Base-by-base conservation (phyloP, 2,113 vertebrate genomes). In the human region DNA sequence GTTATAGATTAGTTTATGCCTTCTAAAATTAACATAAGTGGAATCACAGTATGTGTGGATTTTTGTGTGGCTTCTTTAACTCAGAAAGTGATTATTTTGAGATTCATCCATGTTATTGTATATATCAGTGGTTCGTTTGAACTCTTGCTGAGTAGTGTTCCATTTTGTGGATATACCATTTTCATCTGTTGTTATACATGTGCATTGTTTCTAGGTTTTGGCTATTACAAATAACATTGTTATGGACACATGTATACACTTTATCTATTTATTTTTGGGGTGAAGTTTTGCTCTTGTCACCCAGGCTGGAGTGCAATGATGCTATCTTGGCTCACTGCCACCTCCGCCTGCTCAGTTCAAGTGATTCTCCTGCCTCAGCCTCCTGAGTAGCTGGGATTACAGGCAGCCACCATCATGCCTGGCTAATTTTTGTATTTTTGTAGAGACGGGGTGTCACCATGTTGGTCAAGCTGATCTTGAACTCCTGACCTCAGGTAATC, bases 21-120 rank as follows among this genome's bases (percentile, higher is more conserved):
- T 85, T 81, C 64, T 22, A 17, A 72, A 90, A 84, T 86, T 32
- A 95, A 30, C 23, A 4, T 45, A 43, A 55, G 17, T 83, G 64
- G 25, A 87, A 7, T 75, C 30, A 66, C 27, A 32, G 10, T 32
- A 32, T 23, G 23, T 17, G 18, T 18, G 88, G 16, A 16, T 50
- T 75, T 94, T 83, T 57, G 6, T 94, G 38, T 43, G 22, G 35
- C 61, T 68, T 94, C 40, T 92, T 86, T 97, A 79, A 57, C n/a
- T 57, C 22, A 48, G 10, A 17, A 48, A 35, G 8, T 83, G 68
- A 66, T 88, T 72, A 61, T 48, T 70, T 61, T 90, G 66, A 38
- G 52, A 35, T 68, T 45, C 12, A 4, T 64, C 25, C 10, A 4
- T 20, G 38, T 55, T n/a, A 17, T 12, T 22, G 6, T 25, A 12